Conservation (phyloP, 2,888 invertebrate species). For the Heteromurus nitidus region DNA sequence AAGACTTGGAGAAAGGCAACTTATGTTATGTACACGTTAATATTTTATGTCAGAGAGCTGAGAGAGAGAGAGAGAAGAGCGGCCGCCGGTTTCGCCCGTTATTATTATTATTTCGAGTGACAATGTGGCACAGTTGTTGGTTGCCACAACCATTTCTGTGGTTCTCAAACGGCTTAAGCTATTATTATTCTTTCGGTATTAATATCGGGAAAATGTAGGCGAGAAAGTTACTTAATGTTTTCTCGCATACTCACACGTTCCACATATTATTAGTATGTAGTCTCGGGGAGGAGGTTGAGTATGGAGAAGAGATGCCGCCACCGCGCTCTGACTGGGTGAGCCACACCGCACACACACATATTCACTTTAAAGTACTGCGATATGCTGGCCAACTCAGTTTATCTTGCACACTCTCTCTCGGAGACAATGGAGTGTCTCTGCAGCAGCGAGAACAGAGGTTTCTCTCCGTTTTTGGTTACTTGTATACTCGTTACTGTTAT, state of each 20-base stretch:
- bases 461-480: constrained; percentile 4
- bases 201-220: constrained; percentile 21
- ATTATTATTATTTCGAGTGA: constrained; percentile 48
- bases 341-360: no score
- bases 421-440: constrained; percentile 1
- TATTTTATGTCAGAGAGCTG: constrained; percentile 13
- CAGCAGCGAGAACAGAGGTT: background rate
- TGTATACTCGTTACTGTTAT: constrained; percentile 18
- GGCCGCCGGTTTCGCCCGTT: no score
- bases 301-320: no score
- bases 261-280: constrained; percentile 10
- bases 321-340: no score
- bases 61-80: constrained; percentile 1
- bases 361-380: constrained; percentile 22
- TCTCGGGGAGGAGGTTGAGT: background rate
- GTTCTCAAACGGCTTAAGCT: constrained; percentile 50
- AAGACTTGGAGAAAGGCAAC: constrained; percentile 48
- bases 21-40: constrained; percentile 34
- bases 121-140: constrained; percentile 63
- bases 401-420: background rate
- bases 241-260: no score
- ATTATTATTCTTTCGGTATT: constrained; percentile 43
- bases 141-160: constrained; percentile 49
- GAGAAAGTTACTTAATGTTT: no score
- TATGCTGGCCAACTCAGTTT: background rate